Conservation (phyloP, 1,140 invertebrate genomes). For the Anoplophora glabripennis region DNA sequence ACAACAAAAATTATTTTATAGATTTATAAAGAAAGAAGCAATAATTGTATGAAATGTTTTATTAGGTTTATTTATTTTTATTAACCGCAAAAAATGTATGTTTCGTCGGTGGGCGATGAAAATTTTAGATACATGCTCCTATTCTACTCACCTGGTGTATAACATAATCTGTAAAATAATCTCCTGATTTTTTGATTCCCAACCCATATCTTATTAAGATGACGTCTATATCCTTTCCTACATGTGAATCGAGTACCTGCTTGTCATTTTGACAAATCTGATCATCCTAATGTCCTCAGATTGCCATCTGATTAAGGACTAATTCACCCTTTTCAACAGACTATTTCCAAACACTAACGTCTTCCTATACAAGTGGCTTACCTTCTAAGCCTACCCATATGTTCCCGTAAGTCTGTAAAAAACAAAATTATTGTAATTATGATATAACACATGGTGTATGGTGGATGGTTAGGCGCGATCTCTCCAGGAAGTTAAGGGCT, state of each 20-base stretch:
- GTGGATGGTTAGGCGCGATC: conserved; percentile 29
- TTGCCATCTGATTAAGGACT: conserved; percentile 26
- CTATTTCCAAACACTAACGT: conserved; percentile 26
- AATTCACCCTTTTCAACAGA: conserved; percentile 37
- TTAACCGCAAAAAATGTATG: no score
- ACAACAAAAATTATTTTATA: no score
- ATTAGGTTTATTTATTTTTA: no score
- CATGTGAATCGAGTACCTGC: conserved; percentile 33
- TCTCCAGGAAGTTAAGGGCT: conserved; percentile 12
- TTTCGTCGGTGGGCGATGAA: no score
- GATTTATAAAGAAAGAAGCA: no score
- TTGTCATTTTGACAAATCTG: conserved; percentile 37
- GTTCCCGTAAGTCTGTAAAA: conserved; percentile 30
- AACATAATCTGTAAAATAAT: no score
- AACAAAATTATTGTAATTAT: conserved; percentile 43
- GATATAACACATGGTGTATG: conserved; percentile 40
- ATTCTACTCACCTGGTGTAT: no score
- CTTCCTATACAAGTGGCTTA: conserved; percentile 22
- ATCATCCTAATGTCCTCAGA: conserved; percentile 21
- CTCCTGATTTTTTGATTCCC: no score
- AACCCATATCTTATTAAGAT: conserved; percentile 13
- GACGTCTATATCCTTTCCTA: conserved; percentile 30
- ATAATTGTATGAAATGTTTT: no score
- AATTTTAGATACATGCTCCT: no score
- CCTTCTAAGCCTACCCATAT: conserved; percentile 33